Evolutionary conservation across 2,888 invertebrate species (phyloP).

Genomic region (Ornithoptera alexandrae): DNA sequence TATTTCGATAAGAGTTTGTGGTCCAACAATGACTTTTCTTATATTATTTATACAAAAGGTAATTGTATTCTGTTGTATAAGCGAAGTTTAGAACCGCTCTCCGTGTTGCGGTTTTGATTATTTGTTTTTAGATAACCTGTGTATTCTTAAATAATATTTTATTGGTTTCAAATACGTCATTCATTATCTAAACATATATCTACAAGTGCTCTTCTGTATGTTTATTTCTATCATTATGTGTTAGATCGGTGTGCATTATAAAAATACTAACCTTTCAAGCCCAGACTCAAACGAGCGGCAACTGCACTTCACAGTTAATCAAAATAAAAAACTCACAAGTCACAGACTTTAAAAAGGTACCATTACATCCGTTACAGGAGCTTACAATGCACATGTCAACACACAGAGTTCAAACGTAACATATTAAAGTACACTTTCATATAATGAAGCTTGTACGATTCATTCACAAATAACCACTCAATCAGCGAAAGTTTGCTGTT

Average conservation of each 20-base stretch:
- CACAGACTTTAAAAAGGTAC: conserved; percentile 27
- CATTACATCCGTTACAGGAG: conserved; percentile 17
- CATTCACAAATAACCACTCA: conserved; percentile 24
- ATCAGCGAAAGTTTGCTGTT: conserved; percentile 26
- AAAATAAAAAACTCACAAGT: conserved; percentile 30
- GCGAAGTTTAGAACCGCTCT: no score
- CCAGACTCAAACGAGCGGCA: conserved; percentile 28
- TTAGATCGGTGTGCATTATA: conserved; percentile 20
- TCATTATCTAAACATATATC: not conserved
- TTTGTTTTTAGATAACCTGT: no score
- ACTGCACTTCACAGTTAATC: conserved; percentile 39
- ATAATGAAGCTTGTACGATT: conserved; percentile 8
- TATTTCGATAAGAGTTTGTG: no score
- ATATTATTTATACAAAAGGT: no score
- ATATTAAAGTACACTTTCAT: conserved; percentile 26
- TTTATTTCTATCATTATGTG: not conserved
- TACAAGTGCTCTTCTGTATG: not conserved
- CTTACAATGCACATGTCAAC: conserved; percentile 29
- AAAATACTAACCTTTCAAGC: conserved; percentile 36
- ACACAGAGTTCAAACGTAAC: conserved; percentile 16
- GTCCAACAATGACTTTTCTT: no score
- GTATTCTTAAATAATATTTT: no score
- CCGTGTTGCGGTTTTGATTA: no score
- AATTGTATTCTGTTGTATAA: no score
- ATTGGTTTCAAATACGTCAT: not conserved